A percentile compares a stretch with the other conserved stretches of the same genome.
Evolutionary conservation across 35 echinoderm and acorn worm genomes (phyloP).

Genomic region (Eucidaris tribuloides): DNA sequence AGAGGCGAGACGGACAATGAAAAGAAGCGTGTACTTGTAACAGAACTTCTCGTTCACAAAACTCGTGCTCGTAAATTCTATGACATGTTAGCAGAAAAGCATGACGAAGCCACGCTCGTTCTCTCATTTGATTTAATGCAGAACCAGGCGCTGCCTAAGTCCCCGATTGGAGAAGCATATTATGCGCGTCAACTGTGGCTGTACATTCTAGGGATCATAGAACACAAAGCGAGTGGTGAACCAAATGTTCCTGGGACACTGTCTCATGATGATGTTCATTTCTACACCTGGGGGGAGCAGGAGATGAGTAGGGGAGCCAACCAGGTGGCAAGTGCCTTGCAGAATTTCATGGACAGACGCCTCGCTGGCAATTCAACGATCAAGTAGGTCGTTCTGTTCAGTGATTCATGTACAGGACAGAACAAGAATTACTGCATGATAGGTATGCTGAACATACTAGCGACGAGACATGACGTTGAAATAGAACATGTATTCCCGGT

Average conservation of each 20-base stretch:
- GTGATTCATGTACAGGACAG: slow-evolving; percentile 39
- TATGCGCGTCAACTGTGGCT: slow-evolving; percentile 40
- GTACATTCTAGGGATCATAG: slow-evolving; percentile 23
- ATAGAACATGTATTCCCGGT: slow-evolving; percentile 9
- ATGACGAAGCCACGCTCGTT: neutral
- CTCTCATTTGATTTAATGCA: slow-evolving; percentile 50
- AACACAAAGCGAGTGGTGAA: neutral
- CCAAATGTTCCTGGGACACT: neutral
- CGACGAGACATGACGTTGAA: slow-evolving; percentile 10
- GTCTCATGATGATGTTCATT: neutral
- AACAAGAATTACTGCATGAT: slow-evolving; percentile 41
- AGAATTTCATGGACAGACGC: slow-evolving; percentile 15
- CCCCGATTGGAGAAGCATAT: slow-evolving; percentile 43
- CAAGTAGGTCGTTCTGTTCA: slow-evolving; percentile 25
- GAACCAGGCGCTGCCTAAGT: slow-evolving; percentile 35
- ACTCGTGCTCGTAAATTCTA: slow-evolving; percentile 7
- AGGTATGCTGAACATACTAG: neutral
- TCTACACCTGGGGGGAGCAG: slow-evolving; percentile 45
- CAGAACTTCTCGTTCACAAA: slow-evolving; percentile 26
- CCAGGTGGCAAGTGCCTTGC: slow-evolving; percentile 32
- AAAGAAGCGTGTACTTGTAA: neutral
- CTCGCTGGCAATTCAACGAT: neutral
- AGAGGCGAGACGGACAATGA: neutral
- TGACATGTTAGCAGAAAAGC: neutral
- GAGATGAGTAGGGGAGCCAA: slow-evolving; percentile 30